Base-by-base conservation (phyloP, 2,113 vertebrate genomes). In the Pyrgilauda ruficollis region DNA sequence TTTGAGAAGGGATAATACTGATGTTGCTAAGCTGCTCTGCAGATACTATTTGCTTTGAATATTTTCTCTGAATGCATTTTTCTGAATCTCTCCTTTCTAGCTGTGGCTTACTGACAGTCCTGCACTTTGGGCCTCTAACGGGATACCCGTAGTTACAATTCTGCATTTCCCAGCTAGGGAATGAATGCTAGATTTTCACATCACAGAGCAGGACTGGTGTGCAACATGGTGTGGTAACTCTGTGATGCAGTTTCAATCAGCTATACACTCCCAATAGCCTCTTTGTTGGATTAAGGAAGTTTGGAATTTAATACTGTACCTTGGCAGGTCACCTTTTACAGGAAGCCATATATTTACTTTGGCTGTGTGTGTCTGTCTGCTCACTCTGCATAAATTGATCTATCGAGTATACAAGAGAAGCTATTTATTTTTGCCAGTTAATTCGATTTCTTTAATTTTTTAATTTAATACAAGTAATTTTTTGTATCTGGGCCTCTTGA, bases 271-370 rank as follows among this genome's bases (percentile, higher is more conserved):
- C 62, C 26, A 44, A 9, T 24, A 73, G 74, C 20, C 13, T 49
- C 46, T 87, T 74, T 84, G n/a, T 49, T 82, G 58, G 46, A 28
- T 43, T 35, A n/a, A 30, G 31, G 44, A 80, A 85, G 35, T 91
- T 80, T 46, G 87, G 63, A 89, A 80, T 88, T 66, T 61, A 64
- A 80, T 92, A 37, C 58, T 88, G 61, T 80, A 31, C 39, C n/a
- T 79, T 95, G 94, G 84, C 90, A 80, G 46, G 72, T 84, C 59
- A 67, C 39, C 15, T 88, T 28, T 47, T 90, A 33, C 27, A 83
- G 94, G 79, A 96, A 91, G 49, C 46, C 15, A 2, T 89, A 7
- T 66, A 61, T 87, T 96, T 95, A 28, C 72, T 80, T 93, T 95
- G 82, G 79, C 87, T 68, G 7, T 79, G 6, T 79, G 6, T 58